Evolutionary conservation across 2,113 vertebrate genomes (phyloP), one percentile per base, ranked within the genome.

Genomic region (Otocyon megalotis): DNA sequence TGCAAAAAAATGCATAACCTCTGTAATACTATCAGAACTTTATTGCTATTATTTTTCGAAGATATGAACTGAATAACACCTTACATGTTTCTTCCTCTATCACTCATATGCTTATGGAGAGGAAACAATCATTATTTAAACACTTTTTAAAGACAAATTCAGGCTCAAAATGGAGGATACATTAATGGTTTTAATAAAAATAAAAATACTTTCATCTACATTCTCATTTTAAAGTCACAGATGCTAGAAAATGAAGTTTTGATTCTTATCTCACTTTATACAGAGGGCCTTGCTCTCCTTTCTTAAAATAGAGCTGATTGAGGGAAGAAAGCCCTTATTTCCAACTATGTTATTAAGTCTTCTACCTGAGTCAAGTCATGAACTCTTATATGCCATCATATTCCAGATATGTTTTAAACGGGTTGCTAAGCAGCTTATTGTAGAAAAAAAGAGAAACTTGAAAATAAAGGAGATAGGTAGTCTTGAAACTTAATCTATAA

Each of bases 1-100:
- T 76, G 62, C 43, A 90, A 97, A 96, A 65, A 88, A 76, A 87
- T n/a, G 28, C 62, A 88, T 90, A 97, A 79, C 54, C 32, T 97
- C 88, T 94, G 37, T n/a, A 92, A 72, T 85, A 81, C 9, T 96
- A 77, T 88, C 84, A 97, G 88, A 94, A 80, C 13, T 97, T 97
- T 86, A 93, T 82, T 76, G 50, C 48, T 90, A 98, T 88, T 96
- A 92, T 97, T 97, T 96, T 96, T 90, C 85, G 3, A 88, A 95
- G 7, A 94, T 92, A 81, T 92, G 71, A 95, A 82, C 88, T 32
- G 54, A 97, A 54, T 77, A 95, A 79, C n/a, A 72, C 22, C 32
- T 88, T 86, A 83, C 30, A 30, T 85, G 53, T 96, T 88, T 85
- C 35, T 79, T 96, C 30, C 72, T 92, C 28, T 82, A 92, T 79